Conservation (phyloP, 1,140 invertebrate genomes). For the Melipona quadrifasciata region DNA sequence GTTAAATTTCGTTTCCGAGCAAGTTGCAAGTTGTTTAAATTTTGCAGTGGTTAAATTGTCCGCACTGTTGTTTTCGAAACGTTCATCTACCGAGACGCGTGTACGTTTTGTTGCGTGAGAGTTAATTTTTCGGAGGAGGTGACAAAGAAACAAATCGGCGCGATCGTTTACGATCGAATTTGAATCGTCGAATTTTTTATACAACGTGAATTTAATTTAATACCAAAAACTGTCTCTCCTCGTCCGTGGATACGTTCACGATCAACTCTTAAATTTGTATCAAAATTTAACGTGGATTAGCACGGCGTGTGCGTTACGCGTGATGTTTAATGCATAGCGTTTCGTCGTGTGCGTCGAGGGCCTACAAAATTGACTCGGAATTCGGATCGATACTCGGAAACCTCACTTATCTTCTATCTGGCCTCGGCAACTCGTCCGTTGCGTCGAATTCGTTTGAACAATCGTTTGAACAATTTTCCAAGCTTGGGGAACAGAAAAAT, state of each 20-base stretch:
- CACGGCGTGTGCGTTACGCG: slow-evolving; percentile 55
- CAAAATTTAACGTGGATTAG: slow-evolving; percentile 50
- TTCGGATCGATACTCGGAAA: slow-evolving; percentile 65
- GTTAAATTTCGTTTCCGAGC: neutral
- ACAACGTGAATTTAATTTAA: too few relatives aligned
- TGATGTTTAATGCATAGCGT: slow-evolving; percentile 64
- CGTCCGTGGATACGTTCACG: neutral
- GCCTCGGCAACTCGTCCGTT: slow-evolving; percentile 39
- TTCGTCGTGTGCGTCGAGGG: slow-evolving; percentile 55
- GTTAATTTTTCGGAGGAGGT: too few relatives aligned
- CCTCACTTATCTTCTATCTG: slow-evolving; percentile 61
- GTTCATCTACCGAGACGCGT: too few relatives aligned
- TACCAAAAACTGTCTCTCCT: neutral
- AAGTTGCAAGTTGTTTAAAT: neutral
- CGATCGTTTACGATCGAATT: too few relatives aligned
- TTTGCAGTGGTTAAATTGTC: too few relatives aligned
- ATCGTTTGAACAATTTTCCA: too few relatives aligned
- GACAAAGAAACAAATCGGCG: too few relatives aligned
- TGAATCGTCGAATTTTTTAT: too few relatives aligned
- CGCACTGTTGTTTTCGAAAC: too few relatives aligned
- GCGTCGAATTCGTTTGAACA: slow-evolving; percentile 55
- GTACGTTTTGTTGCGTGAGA: too few relatives aligned
- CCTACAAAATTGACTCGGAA: slow-evolving; percentile 66
- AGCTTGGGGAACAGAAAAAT: too few relatives aligned
- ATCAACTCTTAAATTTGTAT: slow-evolving; percentile 22